Percentiles rank a stretch among this genome's conserved stretches.
Conservation (phyloP, 2,888 invertebrate species). For the Anodontia alba region DNA sequence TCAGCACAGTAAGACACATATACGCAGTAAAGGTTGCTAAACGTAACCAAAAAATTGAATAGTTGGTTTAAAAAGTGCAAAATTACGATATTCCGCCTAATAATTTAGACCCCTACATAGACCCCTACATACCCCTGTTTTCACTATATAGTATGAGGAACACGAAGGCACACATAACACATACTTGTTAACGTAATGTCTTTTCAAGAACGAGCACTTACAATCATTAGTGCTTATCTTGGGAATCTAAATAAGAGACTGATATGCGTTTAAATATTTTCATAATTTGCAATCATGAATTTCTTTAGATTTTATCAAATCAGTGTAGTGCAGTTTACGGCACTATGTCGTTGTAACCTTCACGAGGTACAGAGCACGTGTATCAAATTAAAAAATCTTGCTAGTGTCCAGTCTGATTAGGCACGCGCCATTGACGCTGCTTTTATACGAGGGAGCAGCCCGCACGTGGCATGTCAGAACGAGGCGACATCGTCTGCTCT, state of each 20-base stretch:
- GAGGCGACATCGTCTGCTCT: background rate
- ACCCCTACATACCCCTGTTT: no score
- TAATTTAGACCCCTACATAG: no score
- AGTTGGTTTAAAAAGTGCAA: no score
- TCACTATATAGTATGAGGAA: no score
- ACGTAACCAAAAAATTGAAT: no score
- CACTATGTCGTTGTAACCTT: background rate
- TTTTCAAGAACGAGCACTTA: no score
- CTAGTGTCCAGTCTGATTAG: slow-evolving; percentile 40
- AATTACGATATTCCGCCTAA: no score
- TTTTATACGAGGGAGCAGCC: background rate
- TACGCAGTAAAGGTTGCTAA: no score
- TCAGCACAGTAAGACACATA: no score
- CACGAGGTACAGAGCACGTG: slow-evolving; percentile 27
- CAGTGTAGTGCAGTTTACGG: background rate
- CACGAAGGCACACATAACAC: no score
- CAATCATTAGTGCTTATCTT: background rate
- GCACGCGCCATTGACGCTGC: background rate
- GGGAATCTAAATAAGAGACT: background rate
- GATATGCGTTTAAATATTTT: background rate
- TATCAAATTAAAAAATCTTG: slow-evolving; percentile 22
- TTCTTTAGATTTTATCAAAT: slow-evolving; percentile 9
- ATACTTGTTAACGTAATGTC: no score
- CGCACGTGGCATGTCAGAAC: slow-evolving; percentile 13
- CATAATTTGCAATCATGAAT: slow-evolving; percentile 11